Conservation (phyloP, 2,888 invertebrate genomes). For the Argynnis bischoffii region DNA sequence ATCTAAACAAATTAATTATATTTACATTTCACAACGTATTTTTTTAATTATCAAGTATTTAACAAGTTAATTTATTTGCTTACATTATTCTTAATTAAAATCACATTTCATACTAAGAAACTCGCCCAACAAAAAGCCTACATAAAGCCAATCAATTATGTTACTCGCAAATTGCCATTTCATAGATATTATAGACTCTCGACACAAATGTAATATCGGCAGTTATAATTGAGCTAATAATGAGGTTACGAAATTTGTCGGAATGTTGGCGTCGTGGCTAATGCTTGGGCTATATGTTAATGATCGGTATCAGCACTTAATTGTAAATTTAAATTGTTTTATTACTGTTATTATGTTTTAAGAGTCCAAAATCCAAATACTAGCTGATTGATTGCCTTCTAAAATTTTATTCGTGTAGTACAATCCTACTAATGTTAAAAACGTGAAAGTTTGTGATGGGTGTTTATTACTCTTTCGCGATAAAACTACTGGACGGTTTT, state of each 20-base stretch:
- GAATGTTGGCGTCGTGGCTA: slow-evolving; percentile 27
- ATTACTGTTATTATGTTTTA: slow-evolving; percentile 29
- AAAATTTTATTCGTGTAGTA: not conserved
- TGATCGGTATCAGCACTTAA: slow-evolving; percentile 33
- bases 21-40: too few relatives aligned
- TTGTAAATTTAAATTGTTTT: slow-evolving; percentile 38
- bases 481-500: too few relatives aligned
- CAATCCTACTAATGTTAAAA: not conserved
- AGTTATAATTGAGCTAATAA: slow-evolving; percentile 36
- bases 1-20: too few relatives aligned
- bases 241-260: slow-evolving; percentile 36
- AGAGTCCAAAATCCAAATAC: slow-evolving; percentile 21
- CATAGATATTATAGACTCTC: not conserved
- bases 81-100: not conserved
- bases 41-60: too few relatives aligned
- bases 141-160: slow-evolving; percentile 1
- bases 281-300: slow-evolving; percentile 19
- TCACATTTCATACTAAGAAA: not conserved
- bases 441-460: too few relatives aligned
- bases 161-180: not conserved
- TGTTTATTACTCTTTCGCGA: too few relatives aligned
- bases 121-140: too few relatives aligned
- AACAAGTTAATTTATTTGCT: not conserved
- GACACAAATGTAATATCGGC: slow-evolving; percentile 10
- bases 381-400: slow-evolving; percentile 9